phyloP scores from a whole-genome alignment of 2,888 invertebrate genomes.

The Orthosia gothica region DNA sequence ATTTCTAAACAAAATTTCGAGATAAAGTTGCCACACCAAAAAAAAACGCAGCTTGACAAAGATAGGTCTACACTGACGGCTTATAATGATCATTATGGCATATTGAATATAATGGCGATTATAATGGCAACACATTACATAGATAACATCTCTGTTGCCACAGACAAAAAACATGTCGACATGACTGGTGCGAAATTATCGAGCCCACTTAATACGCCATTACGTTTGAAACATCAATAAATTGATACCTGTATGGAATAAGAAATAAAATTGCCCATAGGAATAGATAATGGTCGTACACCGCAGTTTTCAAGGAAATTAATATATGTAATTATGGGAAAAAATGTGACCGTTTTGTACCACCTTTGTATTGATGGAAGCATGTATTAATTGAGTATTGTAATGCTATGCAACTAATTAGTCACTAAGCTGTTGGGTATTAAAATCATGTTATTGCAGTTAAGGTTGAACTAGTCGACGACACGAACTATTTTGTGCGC shows the following conservation, averaged over 20 bases:
- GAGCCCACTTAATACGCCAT: constrained; percentile 67
- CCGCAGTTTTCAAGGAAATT: constrained; percentile 46
- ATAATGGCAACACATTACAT: constrained; percentile 62
- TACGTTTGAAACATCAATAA: constrained; percentile 66
- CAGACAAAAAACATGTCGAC: constrained; percentile 65
- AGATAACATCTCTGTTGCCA: constrained; percentile 60
- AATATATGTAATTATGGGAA: constrained; percentile 40
- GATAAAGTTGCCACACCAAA: constrained; percentile 26
- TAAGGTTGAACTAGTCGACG: too few relatives aligned
- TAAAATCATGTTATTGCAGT: constrained; percentile 7
- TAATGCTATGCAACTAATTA: constrained; percentile 49
- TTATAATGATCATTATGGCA: constrained; percentile 35
- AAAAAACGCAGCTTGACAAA: constrained; percentile 4
- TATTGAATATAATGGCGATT: constrained; percentile 53
- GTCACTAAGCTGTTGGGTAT: constrained; percentile 21
- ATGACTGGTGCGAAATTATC: constrained; percentile 77
- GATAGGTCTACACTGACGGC: neutral
- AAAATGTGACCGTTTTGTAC: constrained; percentile 42
- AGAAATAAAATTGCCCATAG: constrained; percentile 62
- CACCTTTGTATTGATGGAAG: constrained; percentile 36
- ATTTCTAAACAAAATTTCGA: constrained; percentile 11
- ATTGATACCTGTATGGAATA: constrained; percentile 63
- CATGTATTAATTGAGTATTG: constrained; percentile 44
- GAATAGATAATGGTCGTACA: constrained; percentile 41
- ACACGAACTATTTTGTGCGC: too few relatives aligned